phyloP scores from a whole-genome alignment of 2,113 vertebrate genomes.

The Ciconia boyciana region DNA sequence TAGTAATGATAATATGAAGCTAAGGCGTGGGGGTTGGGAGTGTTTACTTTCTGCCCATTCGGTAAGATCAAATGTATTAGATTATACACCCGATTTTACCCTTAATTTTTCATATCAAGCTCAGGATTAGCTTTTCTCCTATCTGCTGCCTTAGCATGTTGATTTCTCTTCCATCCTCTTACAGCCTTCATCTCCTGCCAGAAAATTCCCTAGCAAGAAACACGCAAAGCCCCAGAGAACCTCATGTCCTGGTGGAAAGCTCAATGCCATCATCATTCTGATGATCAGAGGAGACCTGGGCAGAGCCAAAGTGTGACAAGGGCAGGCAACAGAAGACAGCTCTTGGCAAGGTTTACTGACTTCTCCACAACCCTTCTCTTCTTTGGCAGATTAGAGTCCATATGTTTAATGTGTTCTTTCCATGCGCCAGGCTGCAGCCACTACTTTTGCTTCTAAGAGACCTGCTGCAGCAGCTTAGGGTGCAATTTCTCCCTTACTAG shows the following conservation, averaged over 20 bases:
- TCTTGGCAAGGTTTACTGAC: background rate
- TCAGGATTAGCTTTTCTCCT: background rate
- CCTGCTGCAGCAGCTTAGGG: background rate
- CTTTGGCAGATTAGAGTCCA: background rate
- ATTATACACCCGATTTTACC: background rate
- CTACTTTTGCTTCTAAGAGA: background rate
- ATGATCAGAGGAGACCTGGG: background rate
- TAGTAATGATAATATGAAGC: background rate
- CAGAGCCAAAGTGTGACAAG: background rate
- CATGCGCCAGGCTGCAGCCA: background rate
- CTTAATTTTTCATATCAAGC: background rate
- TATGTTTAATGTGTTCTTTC: background rate
- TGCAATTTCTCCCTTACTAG: background rate
- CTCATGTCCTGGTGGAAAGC: background rate
- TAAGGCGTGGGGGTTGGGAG: rapidly evolving
- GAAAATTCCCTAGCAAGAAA: background rate
- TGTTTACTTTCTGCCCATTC: background rate
- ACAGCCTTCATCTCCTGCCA: background rate
- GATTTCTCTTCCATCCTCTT: background rate
- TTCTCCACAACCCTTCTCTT: background rate
- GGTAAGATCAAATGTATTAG: background rate
- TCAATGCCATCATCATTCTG: background rate
- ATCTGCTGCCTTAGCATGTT: background rate
- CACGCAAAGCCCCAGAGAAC: background rate
- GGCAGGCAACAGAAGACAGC: background rate